Conservation (phyloP, 2,888 invertebrate genomes). For the Hydroisotoma schaefferi region DNA sequence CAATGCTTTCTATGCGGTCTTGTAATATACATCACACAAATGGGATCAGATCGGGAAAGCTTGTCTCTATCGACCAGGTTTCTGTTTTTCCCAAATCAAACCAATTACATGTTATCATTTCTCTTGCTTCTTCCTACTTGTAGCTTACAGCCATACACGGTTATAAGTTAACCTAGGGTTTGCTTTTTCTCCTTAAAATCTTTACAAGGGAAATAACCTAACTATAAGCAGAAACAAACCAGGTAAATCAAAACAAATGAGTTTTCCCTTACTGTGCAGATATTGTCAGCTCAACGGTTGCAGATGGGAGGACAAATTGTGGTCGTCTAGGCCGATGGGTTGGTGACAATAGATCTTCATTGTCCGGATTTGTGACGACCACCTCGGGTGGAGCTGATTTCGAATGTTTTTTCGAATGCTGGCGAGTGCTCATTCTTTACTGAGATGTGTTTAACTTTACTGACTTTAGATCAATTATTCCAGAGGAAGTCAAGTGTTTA, state of each 20-base stretch:
- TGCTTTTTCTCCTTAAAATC: not conserved
- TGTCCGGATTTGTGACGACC: constrained; percentile 6
- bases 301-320: constrained; percentile 6
- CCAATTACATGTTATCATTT: not conserved
- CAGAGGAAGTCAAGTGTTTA: not conserved
- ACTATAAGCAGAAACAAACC: not conserved
- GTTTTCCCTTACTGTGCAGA: constrained; percentile 9
- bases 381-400: constrained; percentile 1
- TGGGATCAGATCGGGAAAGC: constrained; percentile 55
- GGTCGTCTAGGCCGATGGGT: constrained; percentile 1
- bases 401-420: not conserved
- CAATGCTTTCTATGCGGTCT: constrained; percentile 47
- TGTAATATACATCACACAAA: constrained; percentile 52
- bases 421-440: constrained; percentile 2
- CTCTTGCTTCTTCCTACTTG: too few relatives aligned
- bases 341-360: not conserved
- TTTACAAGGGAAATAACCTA: not conserved
- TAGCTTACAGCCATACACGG: not conserved
- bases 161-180: not conserved
- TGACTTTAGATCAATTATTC: not conserved
- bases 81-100: constrained; percentile 44
- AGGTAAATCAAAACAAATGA: too few relatives aligned
- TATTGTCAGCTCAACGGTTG: constrained; percentile 4
- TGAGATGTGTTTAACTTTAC: not conserved
- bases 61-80: constrained; percentile 53